Conservation (phyloP, 2,888 invertebrate species). For the Stomorhina lunata region DNA sequence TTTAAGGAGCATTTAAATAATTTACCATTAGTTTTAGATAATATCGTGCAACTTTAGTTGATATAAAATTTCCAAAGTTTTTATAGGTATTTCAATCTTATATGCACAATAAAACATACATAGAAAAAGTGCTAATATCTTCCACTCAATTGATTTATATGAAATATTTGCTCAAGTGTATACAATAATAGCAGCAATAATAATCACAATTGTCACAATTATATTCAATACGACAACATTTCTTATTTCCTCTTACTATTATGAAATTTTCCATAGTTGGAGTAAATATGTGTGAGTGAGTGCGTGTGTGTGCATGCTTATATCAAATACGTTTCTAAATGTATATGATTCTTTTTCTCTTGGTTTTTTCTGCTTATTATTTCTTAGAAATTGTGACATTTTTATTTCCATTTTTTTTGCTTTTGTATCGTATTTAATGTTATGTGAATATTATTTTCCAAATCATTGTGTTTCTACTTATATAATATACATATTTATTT, state of each 20-base stretch:
- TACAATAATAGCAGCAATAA: conserved; percentile 43
- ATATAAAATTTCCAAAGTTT: no score
- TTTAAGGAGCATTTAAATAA: no score
- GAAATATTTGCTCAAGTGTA: conserved; percentile 55
- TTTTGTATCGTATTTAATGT: conserved; percentile 56
- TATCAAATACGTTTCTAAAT: background rate
- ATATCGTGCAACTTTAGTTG: no score
- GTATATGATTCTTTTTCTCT: background rate
- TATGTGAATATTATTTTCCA: conserved; percentile 63
- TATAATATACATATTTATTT: no score
- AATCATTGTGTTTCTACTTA: conserved; percentile 62
- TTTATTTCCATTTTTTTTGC: conserved; percentile 41
- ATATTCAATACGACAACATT: conserved; percentile 42
- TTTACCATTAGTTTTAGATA: no score
- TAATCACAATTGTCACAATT: conserved; percentile 64
- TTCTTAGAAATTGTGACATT: conserved; percentile 24
- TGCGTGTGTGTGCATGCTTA: background rate
- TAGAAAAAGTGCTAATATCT: conserved; percentile 6
- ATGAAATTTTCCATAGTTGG: no score
- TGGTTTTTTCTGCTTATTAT: conserved; percentile 25
- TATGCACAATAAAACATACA: no score
- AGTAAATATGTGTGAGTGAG: no score
- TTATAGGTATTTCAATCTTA: no score
- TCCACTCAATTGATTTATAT: conserved; percentile 59
- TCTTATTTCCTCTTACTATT: conserved; percentile 34